These are phyloP conservation scores for Anas georgica DNA, from an alignment of 2,797 vertebrate genomes.

Conservation along the genomic window DNA sequence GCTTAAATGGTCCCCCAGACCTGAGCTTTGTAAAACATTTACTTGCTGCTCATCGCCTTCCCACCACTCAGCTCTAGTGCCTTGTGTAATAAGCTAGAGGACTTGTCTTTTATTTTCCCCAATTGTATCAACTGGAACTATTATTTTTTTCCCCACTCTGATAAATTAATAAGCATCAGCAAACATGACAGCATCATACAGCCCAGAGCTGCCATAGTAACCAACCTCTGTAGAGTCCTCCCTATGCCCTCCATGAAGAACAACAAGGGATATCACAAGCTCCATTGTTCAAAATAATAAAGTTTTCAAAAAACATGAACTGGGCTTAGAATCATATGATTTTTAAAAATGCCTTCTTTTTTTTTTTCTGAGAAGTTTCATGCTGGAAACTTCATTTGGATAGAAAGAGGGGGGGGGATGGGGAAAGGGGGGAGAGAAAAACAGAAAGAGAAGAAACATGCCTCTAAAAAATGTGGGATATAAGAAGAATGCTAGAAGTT, in stretches of 20 bases:
- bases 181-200: conserved; percentile 49
- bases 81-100: not conserved
- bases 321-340: not conserved
- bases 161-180: conserved; percentile 71
- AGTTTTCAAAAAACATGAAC: not conserved
- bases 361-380: not conserved
- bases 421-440: not conserved
- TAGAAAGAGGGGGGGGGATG: too few species aligned
- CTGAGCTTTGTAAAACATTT: not conserved
- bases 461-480: not conserved
- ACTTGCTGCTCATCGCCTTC: not conserved
- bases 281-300: not conserved
- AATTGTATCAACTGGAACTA: conserved; percentile 20
- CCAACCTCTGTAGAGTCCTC: not conserved
- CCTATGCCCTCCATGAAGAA: not conserved
- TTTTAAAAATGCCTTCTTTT: not conserved
- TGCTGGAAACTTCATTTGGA: not conserved
- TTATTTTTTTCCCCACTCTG: conserved; percentile 42
- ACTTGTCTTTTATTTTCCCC: conserved; percentile 30
- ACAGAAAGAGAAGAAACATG: not conserved
- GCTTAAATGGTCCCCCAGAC: not conserved
- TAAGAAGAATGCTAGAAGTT: conserved; percentile 11
- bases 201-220: conserved; percentile 62
- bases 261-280: not conserved
- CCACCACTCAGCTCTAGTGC: not conserved